These are phyloP conservation scores for Pteronotus mesoamericanus DNA, from an alignment of 2,797 vertebrate genomes.

Conservation along the genomic window DNA sequence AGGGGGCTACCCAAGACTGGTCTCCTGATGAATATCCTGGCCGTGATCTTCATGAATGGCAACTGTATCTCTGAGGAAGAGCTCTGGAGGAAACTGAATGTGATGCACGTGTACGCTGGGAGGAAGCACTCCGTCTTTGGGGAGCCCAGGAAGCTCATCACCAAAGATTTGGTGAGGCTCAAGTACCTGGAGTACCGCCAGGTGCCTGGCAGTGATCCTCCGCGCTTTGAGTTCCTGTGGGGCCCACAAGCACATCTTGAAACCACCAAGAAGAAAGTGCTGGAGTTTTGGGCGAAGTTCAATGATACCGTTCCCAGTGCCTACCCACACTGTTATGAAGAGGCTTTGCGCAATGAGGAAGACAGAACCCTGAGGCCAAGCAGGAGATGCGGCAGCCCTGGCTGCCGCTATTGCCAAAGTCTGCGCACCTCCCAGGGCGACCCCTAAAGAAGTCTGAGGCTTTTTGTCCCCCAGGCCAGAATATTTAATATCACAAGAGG, in stretches of 20 bases:
- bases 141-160: constrained; percentile 34
- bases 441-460: not conserved
- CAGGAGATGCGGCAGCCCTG: no score
- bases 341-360: not conserved
- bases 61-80: not conserved
- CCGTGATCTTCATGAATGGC: not conserved
- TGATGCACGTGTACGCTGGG: not conserved
- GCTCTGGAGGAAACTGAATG: not conserved
- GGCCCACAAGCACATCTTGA: not conserved
- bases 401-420: not conserved
- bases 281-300: not conserved
- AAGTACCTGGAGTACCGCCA: constrained; percentile 35
- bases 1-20: constrained; percentile 31
- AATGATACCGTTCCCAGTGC: not conserved
- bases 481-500: not conserved
- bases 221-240: not conserved
- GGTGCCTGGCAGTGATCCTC: not conserved
- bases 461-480: not conserved
- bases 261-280: not conserved
- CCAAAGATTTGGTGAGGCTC: not conserved
- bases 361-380: not conserved
- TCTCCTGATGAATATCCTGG: constrained; percentile 26
- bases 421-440: not conserved
- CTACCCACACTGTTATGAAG: not conserved
- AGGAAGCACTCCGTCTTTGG: constrained; percentile 25